Percentiles rank a stretch among this genome's conserved stretches.
These are phyloP conservation scores for human (Homo sapiens) DNA, from an alignment of 2,113 vertebrate species.

Conservation along the genomic window DNA sequence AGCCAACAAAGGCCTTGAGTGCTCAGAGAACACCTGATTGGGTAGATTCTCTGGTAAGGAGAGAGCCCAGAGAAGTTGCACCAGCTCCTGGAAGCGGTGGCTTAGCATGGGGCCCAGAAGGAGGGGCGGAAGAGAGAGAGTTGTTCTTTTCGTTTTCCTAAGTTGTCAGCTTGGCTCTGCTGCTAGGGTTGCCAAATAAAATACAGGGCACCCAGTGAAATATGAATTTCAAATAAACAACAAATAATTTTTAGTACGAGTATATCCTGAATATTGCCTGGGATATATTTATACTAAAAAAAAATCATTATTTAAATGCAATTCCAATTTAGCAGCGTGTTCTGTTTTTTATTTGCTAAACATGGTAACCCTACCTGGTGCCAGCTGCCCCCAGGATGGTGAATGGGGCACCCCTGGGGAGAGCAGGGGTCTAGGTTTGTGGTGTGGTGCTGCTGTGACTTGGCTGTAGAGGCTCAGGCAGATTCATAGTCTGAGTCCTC, in stretches of 20 bases:
- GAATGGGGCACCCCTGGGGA: not conserved
- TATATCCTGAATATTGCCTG: not conserved
- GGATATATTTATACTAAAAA: not conserved
- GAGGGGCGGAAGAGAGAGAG: accelerated
- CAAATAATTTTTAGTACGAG: not conserved
- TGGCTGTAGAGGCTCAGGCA: not conserved
- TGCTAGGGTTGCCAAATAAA: not conserved
- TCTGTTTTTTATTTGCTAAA: not conserved
- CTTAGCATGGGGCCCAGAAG: not conserved
- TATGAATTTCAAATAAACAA: not conserved
- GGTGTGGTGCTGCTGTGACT: not conserved
- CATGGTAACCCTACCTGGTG: no score
- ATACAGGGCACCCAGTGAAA: not conserved
- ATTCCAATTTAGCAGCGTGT: not conserved
- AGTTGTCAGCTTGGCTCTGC: not conserved
- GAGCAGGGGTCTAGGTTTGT: not conserved
- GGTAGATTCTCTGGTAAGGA: not conserved
- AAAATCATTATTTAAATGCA: not conserved
- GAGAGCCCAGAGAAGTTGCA: not conserved
- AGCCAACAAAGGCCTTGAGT: not conserved
- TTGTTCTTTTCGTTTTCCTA: not conserved
- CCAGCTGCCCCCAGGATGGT: not conserved
- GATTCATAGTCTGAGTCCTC: not conserved
- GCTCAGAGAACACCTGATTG: not conserved
- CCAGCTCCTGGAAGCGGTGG: not conserved